Conservation (phyloP, 1,140 invertebrate species). For the Trachelipus rathkii region DNA sequence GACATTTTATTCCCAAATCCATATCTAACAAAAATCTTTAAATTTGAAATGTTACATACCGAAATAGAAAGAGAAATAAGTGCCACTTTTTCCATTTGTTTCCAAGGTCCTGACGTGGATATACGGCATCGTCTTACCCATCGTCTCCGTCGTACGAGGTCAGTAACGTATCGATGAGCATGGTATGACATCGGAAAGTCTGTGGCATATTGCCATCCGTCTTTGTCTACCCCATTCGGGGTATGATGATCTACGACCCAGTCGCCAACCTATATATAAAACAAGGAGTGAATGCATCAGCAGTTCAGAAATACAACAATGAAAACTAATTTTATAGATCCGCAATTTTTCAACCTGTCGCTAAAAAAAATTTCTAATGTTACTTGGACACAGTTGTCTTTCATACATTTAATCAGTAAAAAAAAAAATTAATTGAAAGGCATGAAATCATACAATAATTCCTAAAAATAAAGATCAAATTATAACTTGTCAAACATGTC, state of each 20-base stretch:
- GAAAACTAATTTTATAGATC: no score
- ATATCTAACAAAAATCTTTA: no score
- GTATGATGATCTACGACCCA: conserved; percentile 85
- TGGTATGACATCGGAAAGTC: conserved; percentile 85
- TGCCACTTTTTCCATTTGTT: conserved; percentile 74
- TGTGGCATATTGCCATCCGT: conserved; percentile 91
- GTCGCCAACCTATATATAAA: conserved; percentile 64
- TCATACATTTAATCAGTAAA: no score
- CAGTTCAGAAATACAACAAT: neutral
- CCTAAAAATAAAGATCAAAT: no score
- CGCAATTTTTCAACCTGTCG: no score
- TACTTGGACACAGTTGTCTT: no score
- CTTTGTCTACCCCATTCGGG: conserved; percentile 78
- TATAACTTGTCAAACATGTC: no score
- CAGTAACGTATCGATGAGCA: conserved; percentile 75
- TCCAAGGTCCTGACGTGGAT: conserved; percentile 79
- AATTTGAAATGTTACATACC: conserved; percentile 49
- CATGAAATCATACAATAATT: no score
- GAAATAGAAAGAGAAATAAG: conserved; percentile 74
- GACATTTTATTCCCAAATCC: no score
- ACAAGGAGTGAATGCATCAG: neutral
- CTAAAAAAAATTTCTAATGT: no score
- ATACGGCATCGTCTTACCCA: conserved; percentile 80
- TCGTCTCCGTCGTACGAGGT: conserved; percentile 76
- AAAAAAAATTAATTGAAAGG: no score